These are phyloP conservation scores for Chalcis sispes DNA, from an alignment of 2,888 invertebrate species.

Conservation along the genomic window DNA sequence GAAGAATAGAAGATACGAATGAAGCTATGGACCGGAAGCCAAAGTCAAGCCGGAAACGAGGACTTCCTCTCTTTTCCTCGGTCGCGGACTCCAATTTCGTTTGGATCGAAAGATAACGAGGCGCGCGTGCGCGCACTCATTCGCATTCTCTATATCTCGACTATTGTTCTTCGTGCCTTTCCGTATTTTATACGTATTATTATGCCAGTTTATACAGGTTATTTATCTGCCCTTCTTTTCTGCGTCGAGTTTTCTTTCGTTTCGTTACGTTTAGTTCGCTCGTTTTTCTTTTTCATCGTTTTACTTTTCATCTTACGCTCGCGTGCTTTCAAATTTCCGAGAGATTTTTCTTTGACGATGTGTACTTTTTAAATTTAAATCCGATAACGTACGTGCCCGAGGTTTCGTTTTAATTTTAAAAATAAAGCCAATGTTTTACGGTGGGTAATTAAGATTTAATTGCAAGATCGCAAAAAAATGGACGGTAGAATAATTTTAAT, in stretches of 20 bases:
- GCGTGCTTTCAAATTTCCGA: neutral
- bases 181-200: constrained; percentile 40
- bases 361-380: neutral
- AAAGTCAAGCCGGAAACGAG: constrained; percentile 41
- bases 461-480: too few relatives aligned
- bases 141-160: constrained; percentile 3
- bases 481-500: too few relatives aligned
- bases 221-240: constrained; percentile 32
- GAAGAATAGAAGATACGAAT: too few relatives aligned
- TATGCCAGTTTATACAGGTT: constrained; percentile 40
- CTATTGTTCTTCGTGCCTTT: constrained; percentile 39
- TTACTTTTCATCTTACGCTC: neutral
- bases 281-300: neutral
- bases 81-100: constrained; percentile 43
- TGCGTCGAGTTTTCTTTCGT: neutral
- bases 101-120: constrained; percentile 51
- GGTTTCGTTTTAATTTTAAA: too few relatives aligned
- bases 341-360: neutral
- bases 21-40: constrained; percentile 30
- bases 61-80: constrained; percentile 44
- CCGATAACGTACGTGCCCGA: too few relatives aligned
- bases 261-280: neutral
- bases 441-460: too few relatives aligned
- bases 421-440: too few relatives aligned
- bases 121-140: neutral